Evolutionary conservation across 2,797 vertebrate genomes (phyloP), one percentile per base, ranked within the genome.

Genomic region (Sciurus vulgaris): DNA sequence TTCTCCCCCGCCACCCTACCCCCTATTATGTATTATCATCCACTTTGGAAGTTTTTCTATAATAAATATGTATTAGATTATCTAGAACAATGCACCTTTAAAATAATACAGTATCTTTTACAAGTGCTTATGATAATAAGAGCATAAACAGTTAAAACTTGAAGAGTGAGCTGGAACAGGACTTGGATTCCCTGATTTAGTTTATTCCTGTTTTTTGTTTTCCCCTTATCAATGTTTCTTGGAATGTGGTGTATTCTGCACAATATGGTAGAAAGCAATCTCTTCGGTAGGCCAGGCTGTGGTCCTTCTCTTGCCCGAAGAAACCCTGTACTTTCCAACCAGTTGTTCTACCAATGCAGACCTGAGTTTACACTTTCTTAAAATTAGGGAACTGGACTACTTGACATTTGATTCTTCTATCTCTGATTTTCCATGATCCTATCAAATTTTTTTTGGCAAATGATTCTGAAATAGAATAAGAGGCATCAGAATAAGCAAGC

Each of bases 141-240:
- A 83, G 30, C 24, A 78, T 63, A 65, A 54, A 93, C 3, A 88
- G 7, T 63, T 93, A 73, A 94, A 95, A 51, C 26, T 56, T 78
- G 17, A 73, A 96, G 63, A 51, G 65, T 81, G 28, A 89, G 5
- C 49, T 73, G 7, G 28, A 92, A 47, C 8, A 93, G 51, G 69
- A 69, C 47, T 70, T 83, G 12, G 20, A 61, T 85, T 90, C n/a
- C 47, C 17, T 82, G 54, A 56, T 59, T 89, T 65, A 78, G 12
- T 5, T 89, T 14, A 47, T 3, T 72, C 30, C 41, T 51, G 49
- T 65, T 12, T 91, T 18, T 30, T 67, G 18, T 51, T 61, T 49
- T 11, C 9, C 6, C 11, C 28, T 38, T 56, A 12, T 51, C 8
- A 78, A n/a, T 41, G 3, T 93, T 74, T 88, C 65, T 93, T 33